Evolutionary conservation across 2,113 vertebrate species (phyloP), one percentile per base, ranked within the genome.

Genomic region (Clarias macrocephalus): DNA sequence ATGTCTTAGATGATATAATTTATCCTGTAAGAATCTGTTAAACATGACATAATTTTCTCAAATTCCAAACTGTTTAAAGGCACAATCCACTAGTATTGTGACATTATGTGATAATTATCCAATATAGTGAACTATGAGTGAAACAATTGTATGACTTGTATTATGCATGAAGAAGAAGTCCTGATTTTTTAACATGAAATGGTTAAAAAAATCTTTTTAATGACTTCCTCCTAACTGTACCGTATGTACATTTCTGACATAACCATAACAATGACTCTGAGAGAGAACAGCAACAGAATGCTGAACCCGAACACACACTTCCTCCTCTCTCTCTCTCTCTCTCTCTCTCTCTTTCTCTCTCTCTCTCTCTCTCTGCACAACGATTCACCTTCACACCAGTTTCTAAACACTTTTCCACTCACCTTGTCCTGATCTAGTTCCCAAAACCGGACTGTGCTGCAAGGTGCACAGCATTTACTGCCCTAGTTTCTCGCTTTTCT

Each of bases 391-490:
- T 82, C 59, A 82, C 33, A 63, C 60, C 59, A 65, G 37, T n/a
- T 82, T 65, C 19, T 19, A 65, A 60, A 82, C 59, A 3, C 80
- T 48, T n/a, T 48, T 48, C 12, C 59, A 11, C 59, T 82, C 82
- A 83, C 82, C 82, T 84, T 84, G 82, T 70, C 66, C 82, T 84
- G 82, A 72, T 84, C 66, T 57, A 84, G 65, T 84, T 84, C 65
- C 54, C 66, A 84, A 84, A 84, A 57, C 82, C 5, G 52, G 52
- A 84, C 82, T 57, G 82, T 30, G 28, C 63, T 83, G 82, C 82
- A 83, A 59, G 82, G 65, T 19, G 52, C 82, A 13, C 48, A 30
- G 52, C 18, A 57, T 72, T 68, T 57, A 54, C 28, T 84, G 82
- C 66, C 65, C 82, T 57, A 66, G 28, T 70, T 83, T 70, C 28